Base-by-base conservation (phyloP, 2,888 invertebrate genomes). In the Perizoma flavofasciatum region DNA sequence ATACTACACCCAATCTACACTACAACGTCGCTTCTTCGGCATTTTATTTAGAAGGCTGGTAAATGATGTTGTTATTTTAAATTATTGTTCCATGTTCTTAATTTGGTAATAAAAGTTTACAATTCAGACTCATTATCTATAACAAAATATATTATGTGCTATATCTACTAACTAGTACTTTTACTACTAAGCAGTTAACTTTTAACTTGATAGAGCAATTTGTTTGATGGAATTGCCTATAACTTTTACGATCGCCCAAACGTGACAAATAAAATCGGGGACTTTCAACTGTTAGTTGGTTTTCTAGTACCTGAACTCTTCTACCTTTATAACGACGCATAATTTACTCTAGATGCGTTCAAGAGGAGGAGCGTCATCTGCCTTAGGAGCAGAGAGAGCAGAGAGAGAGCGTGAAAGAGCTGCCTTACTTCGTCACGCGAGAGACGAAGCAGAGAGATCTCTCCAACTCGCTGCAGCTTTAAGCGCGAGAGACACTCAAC, bases 351-450 rank as follows among this genome's bases (percentile, higher is more conserved):
- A 92, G 92, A 92, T 92, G 92, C 86, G 92, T 79, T 97, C 94
- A 91, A 96, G 89, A 95, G 98, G 94, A 89, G 97, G 83, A 94
- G 98, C 89, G 93, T 96, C 87, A 94, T 98, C 92, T 92, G 96
- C 78, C 67, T 82, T 84, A 72, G 94, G 89, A 74, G 94, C 81
- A 69, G 94, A 90, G 73, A 92, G 85, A 68, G 94, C 94, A 8
- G 97, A 97, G 77, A 93, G 96, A 1, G 98, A 98, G 80, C 93
- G 97, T 9, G 98, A 98, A 85, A 95, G 98, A 54, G 97, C 97
- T 93, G 97, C 96, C 67, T 90, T 98, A 60, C 87, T 98, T 56
- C 94, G 97, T 72, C 97, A 97, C 79, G 98, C 98, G 0, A 93
- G 97, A 44, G 98, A 98, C 78, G 97, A 98, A 77, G 96, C 98